Percentiles rank a stretch among this genome's conserved stretches.
Evolutionary conservation across 2,888 invertebrate species (phyloP).

Genomic region (Hanleya hanleyi): DNA sequence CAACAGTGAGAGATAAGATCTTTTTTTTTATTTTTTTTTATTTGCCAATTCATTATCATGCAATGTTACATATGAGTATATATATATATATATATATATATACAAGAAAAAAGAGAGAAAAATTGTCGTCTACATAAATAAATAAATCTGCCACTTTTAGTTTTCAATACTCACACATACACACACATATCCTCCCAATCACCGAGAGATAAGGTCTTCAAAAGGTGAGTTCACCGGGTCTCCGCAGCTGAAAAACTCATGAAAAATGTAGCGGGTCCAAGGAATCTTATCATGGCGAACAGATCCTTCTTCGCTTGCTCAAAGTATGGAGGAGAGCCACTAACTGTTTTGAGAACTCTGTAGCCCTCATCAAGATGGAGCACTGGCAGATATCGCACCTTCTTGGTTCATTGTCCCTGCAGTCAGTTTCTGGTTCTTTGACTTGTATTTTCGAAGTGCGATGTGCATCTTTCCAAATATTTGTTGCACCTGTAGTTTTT

Average conservation of each 20-base stretch:
- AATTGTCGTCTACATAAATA: too few relatives aligned
- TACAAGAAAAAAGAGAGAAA: too few relatives aligned
- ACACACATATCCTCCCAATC: too few relatives aligned
- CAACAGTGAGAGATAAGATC: too few relatives aligned
- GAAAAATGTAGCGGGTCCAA: slow-evolving; percentile 14
- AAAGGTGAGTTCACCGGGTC: background rate
- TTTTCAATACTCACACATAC: too few relatives aligned
- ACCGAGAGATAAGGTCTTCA: background rate
- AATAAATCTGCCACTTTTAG: too few relatives aligned
- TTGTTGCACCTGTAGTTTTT: too few relatives aligned
- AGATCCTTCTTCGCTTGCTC: slow-evolving; percentile 7
- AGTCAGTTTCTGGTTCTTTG: background rate
- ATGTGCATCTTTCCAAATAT: slow-evolving; percentile 1
- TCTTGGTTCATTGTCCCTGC: background rate
- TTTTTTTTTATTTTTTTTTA: too few relatives aligned
- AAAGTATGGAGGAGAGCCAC: slow-evolving; percentile 11
- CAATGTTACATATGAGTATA: too few relatives aligned
- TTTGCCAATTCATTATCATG: too few relatives aligned
- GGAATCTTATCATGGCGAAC: background rate
- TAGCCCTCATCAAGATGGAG: background rate
- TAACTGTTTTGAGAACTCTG: slow-evolving; percentile 1
- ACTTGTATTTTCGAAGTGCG: slow-evolving; percentile 4
- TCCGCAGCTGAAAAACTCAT: slow-evolving; percentile 6
- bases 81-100: too few relatives aligned
- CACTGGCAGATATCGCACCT: background rate